Evolutionary conservation across 2,888 invertebrate genomes (phyloP), one percentile per base, ranked within the genome.

Genomic region (Hirtodrosophila duncani): DNA sequence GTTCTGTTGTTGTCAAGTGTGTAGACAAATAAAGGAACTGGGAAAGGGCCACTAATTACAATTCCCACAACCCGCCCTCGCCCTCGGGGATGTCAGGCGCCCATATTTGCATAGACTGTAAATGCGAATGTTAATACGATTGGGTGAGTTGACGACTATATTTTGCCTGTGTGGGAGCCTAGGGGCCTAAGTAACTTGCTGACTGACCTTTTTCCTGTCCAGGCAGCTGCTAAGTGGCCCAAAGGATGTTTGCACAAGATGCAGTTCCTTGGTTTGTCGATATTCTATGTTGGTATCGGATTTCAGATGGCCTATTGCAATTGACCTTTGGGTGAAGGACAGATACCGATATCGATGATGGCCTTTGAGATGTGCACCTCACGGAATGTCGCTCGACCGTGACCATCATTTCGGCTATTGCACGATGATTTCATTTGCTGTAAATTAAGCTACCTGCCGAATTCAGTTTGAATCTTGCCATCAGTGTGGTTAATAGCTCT

Each of bases 41-140:
- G 67, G 80, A 77, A 77, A 80, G 67, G 65, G 77, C 78, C 77
- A 77, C 74, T 80, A 75, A 75, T 75, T 80, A 80, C 74, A 80
- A 72, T 80, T 75, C 78, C 65, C 80, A 68, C 45, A 61, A 24
- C 8, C 24, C 9, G 18, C 16, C 14, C 7, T 3, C 33, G 26
- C 13, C 16, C 24, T 24, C 23, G 13, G 17, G 24, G 30, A 13
- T 23, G 26, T 10, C 23, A 23, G 23, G 44, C 34, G 29, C 44
- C 43, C 34, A 36, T 44, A 67, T 72, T 53, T 62, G 45, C 68
- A 67, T 67, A 64, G 67, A 42, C 42, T 27, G 33, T 36, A 30
- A 43, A 44, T 27, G 29, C 8, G 24, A 14, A 13, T 5, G 16
- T n/a, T n/a, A n/a, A n/a, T n/a, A n/a, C n/a, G n/a, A n/a, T n/a